phyloP scores from a whole-genome alignment of 1,140 invertebrate species.

The Drosophila auraria region DNA sequence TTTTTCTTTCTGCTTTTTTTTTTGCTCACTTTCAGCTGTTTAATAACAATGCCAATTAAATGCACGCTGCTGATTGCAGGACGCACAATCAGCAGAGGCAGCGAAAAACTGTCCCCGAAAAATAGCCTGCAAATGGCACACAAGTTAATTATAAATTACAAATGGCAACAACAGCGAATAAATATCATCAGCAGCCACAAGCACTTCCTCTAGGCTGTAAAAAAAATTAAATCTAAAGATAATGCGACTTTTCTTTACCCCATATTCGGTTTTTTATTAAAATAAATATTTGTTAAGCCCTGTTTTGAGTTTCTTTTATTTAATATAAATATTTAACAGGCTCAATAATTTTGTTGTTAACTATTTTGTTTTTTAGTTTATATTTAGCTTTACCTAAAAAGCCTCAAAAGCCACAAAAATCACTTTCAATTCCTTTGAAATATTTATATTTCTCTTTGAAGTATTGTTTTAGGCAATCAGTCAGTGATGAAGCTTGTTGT shows the following conservation, averaged over 20 bases:
- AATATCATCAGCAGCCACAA: slow-evolving; percentile 42
- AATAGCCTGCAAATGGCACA: slow-evolving; percentile 57
- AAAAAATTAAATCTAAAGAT: neutral
- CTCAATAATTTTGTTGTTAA: neutral
- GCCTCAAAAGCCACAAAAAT: too few species aligned
- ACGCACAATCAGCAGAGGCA: slow-evolving; percentile 14
- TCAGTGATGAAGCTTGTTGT: slow-evolving; percentile 20
- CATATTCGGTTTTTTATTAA: too few species aligned
- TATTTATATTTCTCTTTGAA: neutral
- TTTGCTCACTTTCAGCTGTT: slow-evolving; percentile 49
- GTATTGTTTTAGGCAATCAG: slow-evolving; percentile 42
- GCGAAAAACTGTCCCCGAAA: slow-evolving; percentile 22
- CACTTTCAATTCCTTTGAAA: neutral
- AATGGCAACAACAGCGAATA: slow-evolving; percentile 46
- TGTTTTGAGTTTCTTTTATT: neutral
- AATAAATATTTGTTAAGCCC: neutral
- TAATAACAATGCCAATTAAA: slow-evolving; percentile 79
- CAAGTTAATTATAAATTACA: slow-evolving; percentile 76
- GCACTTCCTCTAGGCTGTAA: slow-evolving; percentile 2
- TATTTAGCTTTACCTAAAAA: neutral
- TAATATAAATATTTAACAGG: neutral
- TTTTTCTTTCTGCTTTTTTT: slow-evolving; percentile 40
- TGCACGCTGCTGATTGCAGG: slow-evolving; percentile 56
- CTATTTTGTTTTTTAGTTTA: neutral
- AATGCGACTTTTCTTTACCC: neutral